Conservation (phyloP, 2,888 invertebrate genomes). For the Nudaria mundana region DNA sequence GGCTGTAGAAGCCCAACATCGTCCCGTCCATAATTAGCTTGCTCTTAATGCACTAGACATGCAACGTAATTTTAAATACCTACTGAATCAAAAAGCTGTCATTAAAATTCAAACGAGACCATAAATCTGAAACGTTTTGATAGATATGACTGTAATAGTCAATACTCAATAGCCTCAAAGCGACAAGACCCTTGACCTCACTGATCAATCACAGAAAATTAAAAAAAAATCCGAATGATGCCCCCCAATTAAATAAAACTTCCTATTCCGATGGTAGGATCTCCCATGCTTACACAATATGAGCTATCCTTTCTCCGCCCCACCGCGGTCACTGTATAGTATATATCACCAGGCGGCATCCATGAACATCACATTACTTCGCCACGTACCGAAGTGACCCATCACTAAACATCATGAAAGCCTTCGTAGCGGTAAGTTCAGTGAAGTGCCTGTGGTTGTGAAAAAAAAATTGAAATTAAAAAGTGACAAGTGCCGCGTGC, state of each 20-base stretch:
- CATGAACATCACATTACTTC: slow-evolving; percentile 68
- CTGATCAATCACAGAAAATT: slow-evolving; percentile 29
- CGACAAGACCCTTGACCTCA: slow-evolving; percentile 46
- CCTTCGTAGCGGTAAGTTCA: slow-evolving; percentile 80
- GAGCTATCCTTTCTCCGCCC: slow-evolving; percentile 77
- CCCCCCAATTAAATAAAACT: slow-evolving; percentile 71
- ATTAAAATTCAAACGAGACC: neutral
- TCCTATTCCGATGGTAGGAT: slow-evolving; percentile 65
- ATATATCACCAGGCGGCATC: slow-evolving; percentile 67
- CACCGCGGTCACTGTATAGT: slow-evolving; percentile 60
- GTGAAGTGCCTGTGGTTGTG: slow-evolving; percentile 56
- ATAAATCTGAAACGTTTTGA: too few species aligned
- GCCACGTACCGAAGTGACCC: slow-evolving; percentile 72
- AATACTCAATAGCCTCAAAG: slow-evolving; percentile 14
- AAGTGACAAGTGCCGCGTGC: slow-evolving; percentile 69
- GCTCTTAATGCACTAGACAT: too few species aligned
- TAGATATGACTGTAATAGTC: too few species aligned
- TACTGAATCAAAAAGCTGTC: neutral
- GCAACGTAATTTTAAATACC: too few species aligned
- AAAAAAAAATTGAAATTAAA: slow-evolving; percentile 31
- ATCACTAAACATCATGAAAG: slow-evolving; percentile 76
- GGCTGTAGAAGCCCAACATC: too few species aligned
- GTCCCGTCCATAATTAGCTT: too few species aligned
- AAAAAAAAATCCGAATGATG: slow-evolving; percentile 51
- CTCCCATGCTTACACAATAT: slow-evolving; percentile 75